Base-by-base conservation (phyloP, 2,113 vertebrate species). In the Daboia siamensis region DNA sequence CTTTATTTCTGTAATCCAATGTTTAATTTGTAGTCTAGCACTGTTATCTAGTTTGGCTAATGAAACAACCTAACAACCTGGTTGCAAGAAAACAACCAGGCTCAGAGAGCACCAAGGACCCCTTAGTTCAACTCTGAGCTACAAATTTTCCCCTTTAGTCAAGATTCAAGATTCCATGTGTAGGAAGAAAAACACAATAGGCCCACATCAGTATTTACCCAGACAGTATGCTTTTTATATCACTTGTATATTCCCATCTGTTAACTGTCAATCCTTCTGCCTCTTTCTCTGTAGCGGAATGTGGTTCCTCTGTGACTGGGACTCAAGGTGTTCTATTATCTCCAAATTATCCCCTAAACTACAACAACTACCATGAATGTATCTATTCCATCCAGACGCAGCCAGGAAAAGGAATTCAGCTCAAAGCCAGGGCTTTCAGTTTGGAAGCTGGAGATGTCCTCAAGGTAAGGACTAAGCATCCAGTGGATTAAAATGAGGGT, bases 311-410 rank as follows among this genome's bases (percentile, higher is more conserved):
- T 3, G 98, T 99, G 92, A 99, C 98, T 2, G 99, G 99, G 86
- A 99, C 98, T 93, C 99, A 99, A 97, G 99, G 99, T 1, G 98
- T 99, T 64, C 97, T 99, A 94, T 98, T 99, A 94, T 99, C 99
- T 44, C 99, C 99, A 95, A 99, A 99, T 98, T 99, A 99, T 93
- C 99, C 99, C 5, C 97, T 98, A 96, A 99, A 98, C 98, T 99
- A 99, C 94, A 98, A 97, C 97, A 99, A 99, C 98, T 98, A 98
- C 97, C 99, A 99, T 0, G 99, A 99, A 95, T 99, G 99, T 97
- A 99, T 99, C 98, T 99, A 99, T 98, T 99, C 98, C 96, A 99
- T 99, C 98, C 98, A 99, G 97, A 99, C 98, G 3, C 99, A 99
- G 96, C 98, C 99, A 0, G 99, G 99, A 15, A 99, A 99, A 95